A percentile compares a stretch with the other conserved stretches of the same genome.
Conservation (phyloP, 2,113 vertebrate genomes). For the Crypturellus undulatus region DNA sequence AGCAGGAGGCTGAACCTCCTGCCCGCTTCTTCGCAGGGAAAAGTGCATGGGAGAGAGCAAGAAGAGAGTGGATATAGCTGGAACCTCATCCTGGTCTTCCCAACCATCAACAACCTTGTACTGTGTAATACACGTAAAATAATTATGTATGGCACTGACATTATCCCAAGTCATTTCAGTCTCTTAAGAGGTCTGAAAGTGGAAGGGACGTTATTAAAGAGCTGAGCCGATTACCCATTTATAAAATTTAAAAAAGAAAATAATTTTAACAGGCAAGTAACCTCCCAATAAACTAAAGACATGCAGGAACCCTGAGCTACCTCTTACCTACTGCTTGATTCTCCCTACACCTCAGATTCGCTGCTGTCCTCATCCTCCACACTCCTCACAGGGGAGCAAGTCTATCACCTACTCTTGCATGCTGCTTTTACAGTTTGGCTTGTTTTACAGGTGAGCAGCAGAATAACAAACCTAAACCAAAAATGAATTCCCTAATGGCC, state of each 20-base stretch:
- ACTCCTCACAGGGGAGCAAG: background rate
- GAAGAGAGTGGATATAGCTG: background rate
- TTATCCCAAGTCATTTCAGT: background rate
- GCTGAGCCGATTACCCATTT: background rate
- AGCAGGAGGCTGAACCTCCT: background rate
- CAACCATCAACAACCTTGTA: background rate
- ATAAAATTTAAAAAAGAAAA: background rate
- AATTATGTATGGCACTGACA: background rate
- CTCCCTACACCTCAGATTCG: background rate
- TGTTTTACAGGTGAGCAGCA: background rate
- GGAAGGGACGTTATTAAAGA: background rate
- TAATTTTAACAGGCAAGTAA: background rate
- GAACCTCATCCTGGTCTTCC: background rate
- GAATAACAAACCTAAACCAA: background rate
- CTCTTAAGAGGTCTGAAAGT: background rate
- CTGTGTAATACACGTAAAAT: background rate
- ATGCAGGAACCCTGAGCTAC: background rate
- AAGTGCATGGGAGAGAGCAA: background rate
- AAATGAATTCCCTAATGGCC: background rate
- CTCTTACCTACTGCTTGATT: background rate
- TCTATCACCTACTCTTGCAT: too few species aligned
- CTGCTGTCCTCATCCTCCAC: background rate
- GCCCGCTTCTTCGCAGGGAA: background rate
- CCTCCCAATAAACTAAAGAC: background rate
- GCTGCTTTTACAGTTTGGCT: fast-evolving